These are phyloP conservation scores for Xenus cinereus DNA, from an alignment of 2,113 vertebrate genomes.

Conservation along the genomic window DNA sequence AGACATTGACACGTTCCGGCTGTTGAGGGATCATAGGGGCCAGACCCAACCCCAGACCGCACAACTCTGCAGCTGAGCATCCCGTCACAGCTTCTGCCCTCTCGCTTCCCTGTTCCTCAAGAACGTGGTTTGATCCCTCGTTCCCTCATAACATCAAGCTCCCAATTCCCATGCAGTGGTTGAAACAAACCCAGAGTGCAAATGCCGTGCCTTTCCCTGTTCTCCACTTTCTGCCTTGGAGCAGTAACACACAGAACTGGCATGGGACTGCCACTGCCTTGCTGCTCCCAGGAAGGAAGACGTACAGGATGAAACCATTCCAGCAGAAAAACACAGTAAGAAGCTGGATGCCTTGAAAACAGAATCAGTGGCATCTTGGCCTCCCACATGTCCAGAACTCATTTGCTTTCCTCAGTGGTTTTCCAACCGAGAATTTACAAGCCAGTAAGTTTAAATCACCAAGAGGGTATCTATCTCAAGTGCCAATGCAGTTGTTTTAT, in stretches of 20 bases:
- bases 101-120: neutral
- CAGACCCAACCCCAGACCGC: neutral
- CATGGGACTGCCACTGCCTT: neutral
- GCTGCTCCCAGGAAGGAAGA: neutral
- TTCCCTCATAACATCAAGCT: neutral
- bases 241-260: neutral
- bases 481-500: neutral
- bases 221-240: neutral
- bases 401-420: neutral
- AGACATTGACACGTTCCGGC: neutral
- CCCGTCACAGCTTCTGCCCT: neutral
- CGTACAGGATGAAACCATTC: neutral
- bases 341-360: neutral
- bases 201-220: neutral
- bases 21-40: neutral
- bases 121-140: neutral
- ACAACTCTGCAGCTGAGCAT: neutral
- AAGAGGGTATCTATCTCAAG: neutral
- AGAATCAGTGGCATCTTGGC: neutral
- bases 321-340: neutral
- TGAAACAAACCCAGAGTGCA: neutral
- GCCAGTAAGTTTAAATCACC: neutral
- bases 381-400: neutral
- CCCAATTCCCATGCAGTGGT: neutral
- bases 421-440: neutral